phyloP scores from a whole-genome alignment of 2,888 invertebrate genomes.

The Lasioglossum villosulum region DNA sequence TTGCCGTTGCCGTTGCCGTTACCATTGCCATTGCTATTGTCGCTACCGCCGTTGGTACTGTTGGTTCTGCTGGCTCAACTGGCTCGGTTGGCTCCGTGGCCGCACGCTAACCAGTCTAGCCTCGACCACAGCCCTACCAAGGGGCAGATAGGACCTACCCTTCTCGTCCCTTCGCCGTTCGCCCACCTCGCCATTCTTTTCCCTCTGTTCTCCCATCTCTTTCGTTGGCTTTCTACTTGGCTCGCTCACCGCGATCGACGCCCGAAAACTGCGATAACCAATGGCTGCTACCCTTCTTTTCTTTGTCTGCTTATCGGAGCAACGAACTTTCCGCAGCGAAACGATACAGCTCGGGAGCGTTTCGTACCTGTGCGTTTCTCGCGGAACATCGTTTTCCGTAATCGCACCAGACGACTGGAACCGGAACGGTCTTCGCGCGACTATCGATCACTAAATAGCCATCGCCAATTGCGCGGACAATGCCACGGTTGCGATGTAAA shows the following conservation, averaged over 20 bases:
- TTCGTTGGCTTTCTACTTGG: background rate
- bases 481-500: background rate
- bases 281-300: background rate
- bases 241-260: slow-evolving; percentile 12
- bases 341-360: background rate
- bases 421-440: background rate
- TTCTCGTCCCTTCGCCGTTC: background rate
- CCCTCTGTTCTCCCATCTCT: background rate
- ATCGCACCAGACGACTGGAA: background rate
- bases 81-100: slow-evolving; percentile 14
- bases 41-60: background rate
- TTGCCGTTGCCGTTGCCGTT: background rate
- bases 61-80: background rate
- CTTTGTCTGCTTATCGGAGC: background rate
- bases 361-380: background rate
- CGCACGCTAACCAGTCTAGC: slow-evolving; percentile 44
- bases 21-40: background rate
- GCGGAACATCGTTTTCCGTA: background rate
- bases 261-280: slow-evolving; percentile 27
- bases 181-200: background rate
- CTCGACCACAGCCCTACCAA: slow-evolving; percentile 39
- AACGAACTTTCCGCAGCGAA: slow-evolving; percentile 21
- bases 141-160: slow-evolving; percentile 26
- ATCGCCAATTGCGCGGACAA: background rate
- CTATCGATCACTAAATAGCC: background rate